Base-by-base conservation (phyloP, 2,113 vertebrate genomes). In the Polyodon spathula region DNA sequence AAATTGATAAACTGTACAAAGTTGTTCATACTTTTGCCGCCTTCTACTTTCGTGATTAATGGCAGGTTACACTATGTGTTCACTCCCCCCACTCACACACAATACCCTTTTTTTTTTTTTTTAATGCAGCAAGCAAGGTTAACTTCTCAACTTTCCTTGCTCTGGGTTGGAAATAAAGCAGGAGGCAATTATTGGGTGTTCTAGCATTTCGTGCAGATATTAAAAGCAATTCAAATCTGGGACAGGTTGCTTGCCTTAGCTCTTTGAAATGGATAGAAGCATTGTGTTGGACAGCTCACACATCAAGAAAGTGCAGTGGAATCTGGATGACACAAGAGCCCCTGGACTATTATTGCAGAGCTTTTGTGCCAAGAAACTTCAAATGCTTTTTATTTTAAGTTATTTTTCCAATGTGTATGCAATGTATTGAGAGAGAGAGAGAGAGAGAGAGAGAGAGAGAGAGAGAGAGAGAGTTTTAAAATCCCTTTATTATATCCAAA, bases 51-150 rank as follows among this genome's bases (percentile, higher is more conserved):
- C 10, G 46, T 50, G 46, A 50, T 50, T 50, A 74, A 79, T 70
- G 66, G 51, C 63, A 63, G 64, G 68, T 64, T 61, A 66, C n/a
- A n/a, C n/a, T n/a, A n/a, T n/a, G n/a, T 70, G 67, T 67, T 51
- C 60, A 40, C 69, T 78, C 60, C 44, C 56, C 68, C 60, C 68
- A n/a, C n/a, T n/a, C n/a, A n/a, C n/a, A n/a, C n/a, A 65, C 11
- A 65, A 40, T 10, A 64, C 39, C 61, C 68, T 59, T 69, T 68
- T 15, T 66, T 48, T 61, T 63, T n/a, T 54, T 8, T n/a, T n/a
- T n/a, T n/a, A n/a, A 71, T 70, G 63, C 63, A 65, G 6, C 15
- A 70, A 69, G 70, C 73, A 75, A 75, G 67, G 68, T 73, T 70
- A 66, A 68, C 17, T 71, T 63, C 69, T 66, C 62, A 66, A 61